These are phyloP conservation scores for Madoqua kirkii DNA, from an alignment of 2,113 vertebrate species.

Conservation along the genomic window DNA sequence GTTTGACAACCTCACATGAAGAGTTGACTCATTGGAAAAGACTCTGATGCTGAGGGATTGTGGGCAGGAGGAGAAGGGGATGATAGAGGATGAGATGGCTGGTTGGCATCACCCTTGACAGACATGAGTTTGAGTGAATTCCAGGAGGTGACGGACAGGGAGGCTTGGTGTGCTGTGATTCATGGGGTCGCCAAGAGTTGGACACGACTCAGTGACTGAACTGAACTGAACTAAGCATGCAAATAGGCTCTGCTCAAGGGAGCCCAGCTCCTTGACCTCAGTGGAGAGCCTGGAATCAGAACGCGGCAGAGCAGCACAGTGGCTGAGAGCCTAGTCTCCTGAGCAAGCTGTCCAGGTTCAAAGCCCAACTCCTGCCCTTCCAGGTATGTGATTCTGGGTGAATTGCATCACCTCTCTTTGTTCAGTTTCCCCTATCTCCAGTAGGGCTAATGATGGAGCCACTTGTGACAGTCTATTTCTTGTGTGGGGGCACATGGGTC, in stretches of 20 bases:
- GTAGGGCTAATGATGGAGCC: not conserved
- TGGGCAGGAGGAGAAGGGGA: too few species aligned
- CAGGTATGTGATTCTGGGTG: not conserved
- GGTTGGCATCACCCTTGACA: rapidly evolving
- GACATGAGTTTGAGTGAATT: too few species aligned
- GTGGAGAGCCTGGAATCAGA: not conserved
- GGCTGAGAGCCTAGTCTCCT: not conserved
- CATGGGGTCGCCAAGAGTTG: too few species aligned
- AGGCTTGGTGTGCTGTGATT: too few species aligned
- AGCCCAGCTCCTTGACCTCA: not conserved
- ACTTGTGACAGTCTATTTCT: not conserved
- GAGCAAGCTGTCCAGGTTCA: not conserved
- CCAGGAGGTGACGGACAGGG: too few species aligned
- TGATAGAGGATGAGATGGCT: too few species aligned
- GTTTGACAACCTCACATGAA: rapidly evolving
- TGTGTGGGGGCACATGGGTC: rapidly evolving
- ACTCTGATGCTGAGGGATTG: too few species aligned
- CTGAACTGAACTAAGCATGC: not conserved
- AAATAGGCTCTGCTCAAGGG: not conserved
- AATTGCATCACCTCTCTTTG: not conserved
- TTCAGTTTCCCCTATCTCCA: not conserved
- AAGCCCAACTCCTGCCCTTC: not conserved
- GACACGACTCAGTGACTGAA: rapidly evolving
- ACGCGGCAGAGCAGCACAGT: not conserved
- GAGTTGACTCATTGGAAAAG: too few species aligned